Base-by-base conservation (phyloP, 2,797 vertebrate genomes). In the Falco peregrinus region DNA sequence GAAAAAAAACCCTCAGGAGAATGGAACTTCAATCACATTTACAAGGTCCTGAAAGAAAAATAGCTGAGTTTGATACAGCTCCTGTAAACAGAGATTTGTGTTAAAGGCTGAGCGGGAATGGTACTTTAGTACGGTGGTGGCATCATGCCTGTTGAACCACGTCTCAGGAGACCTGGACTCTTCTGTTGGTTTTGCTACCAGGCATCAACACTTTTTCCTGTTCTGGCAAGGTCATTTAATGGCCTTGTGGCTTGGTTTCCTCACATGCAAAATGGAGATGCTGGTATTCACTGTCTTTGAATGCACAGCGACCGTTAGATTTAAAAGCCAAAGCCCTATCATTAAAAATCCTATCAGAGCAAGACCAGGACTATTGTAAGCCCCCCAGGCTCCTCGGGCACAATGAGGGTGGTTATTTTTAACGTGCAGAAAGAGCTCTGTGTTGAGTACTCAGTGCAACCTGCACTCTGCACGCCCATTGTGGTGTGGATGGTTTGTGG, bases 381-480 rank as follows among this genome's bases (percentile, higher is more conserved):
- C 20, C 39, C 21, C 12, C 22, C 28, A 39, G 20, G 26, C 17
- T 67, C 21, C 43, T 60, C 13, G 9, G 41, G 37, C 13, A 17
- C 37, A 18, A 1, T 0, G 2, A 8, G 19, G 48, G 9, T 9
- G 15, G 6, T n/a, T 31, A 24, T 24, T 76, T 82, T 45, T 41
- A 29, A 48, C 9, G 17, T 15, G 29, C 29, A 71, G 79, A 22
- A 35, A 11, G 51, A 50, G 7, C 15, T 85, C 37, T 37, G 7
- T 28, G 6, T 33, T 19, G 26, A 24, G 33, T 6, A 8, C 1
- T 2, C 5, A 10, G 14, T 8, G 41, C 37, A 35, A 33, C 22
- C 69, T 59, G 29, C 18, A 9, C 12, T 43, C 50, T 76, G 45
- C 18, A 17, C 4, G 5, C 50, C 45, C 3, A 0, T 29, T 53